Evolutionary conservation across 2,113 vertebrate genomes (phyloP), one percentile per base, ranked within the genome.

Genomic region (Abramis brama): DNA sequence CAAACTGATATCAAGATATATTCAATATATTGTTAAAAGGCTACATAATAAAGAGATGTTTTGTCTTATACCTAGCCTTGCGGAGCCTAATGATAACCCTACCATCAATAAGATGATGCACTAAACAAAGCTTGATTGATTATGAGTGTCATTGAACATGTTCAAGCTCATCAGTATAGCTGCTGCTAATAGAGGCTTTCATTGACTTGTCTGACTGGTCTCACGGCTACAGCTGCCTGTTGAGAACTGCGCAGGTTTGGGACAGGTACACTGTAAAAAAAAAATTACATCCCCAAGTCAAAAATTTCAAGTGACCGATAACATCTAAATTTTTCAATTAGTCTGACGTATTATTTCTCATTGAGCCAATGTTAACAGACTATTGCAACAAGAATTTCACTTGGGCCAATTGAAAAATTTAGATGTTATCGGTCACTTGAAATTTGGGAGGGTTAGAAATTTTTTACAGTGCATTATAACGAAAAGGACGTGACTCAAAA

Each of bases 101-200:
- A 62, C 25, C 75, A 78, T 25, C 47, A 25, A 6, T 33, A 19
- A 62, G 36, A 36, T 12, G 11, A 83, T 79, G 60, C 85, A 74
- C 74, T 86, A 89, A 89, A 91, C 84, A 86, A 86, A 86, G 73
- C 80, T 73, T 87, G 88, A 89, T 88, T 88, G 87, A 89, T 90
- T 88, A 80, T 21, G 36, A 83, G 78, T 73, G 83, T 77, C 81
- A 86, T 52, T 81, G 73, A 76, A 89, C 85, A 79, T 55, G 76
- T 87, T 79, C 80, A 74, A 88, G 80, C 87, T 83, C 82, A 88
- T 86, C 77, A 64, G 71, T 33, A 82, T 55, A 71, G 83, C 85
- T 23, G 64, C 27, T 23, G 64, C 19, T 85, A 85, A 87, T 84
- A 75, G 73, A 30, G 45, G 79, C 84, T 83, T 88, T 90, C 86